Evolutionary conservation across 2,797 vertebrate species (phyloP), one percentile per base, ranked within the genome.

Genomic region (Phaenicophaeus curvirostris): DNA sequence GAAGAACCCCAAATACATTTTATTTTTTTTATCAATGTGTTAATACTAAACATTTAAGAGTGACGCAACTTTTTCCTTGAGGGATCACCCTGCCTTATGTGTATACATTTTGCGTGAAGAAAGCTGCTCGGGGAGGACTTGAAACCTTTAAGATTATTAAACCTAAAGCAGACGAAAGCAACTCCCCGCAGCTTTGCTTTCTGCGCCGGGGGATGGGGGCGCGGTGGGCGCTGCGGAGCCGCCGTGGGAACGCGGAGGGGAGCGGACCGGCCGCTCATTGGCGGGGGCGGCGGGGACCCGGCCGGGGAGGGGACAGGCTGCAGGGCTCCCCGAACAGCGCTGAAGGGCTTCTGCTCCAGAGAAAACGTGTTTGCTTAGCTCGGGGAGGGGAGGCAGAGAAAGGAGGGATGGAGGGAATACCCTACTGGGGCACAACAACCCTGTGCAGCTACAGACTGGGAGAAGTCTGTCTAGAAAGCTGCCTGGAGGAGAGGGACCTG

Each of bases 171-270:
- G 41, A 3, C 24, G 4, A 55, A 14, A 31, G 21, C 6, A 3
- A 17, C 8, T 0, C 5, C 10, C 8, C 0, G 2, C 1, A 0
- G 8, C 5, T 15, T 7, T 4, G 2, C 6, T 0, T 1, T 0
- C 19, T 13, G 48, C 44, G 9, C 15, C 16, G 44, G 44, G 44
- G 17, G 44, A 6, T 19, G 44, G 44, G n/a, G n/a, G n/a, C n/a
- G n/a, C 8, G 44, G 16, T 18, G 44, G 46, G 54, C 13, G 39
- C 37, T 62, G 69, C 13, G 39, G 39, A 39, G 39, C 39, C 9
- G 39, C 9, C 39, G 17, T 39, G 74, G 46, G 30, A 27, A 11
- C 6, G 8, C 9, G 66, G 2, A 18, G 5, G n/a, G 51, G 48
- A 53, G 14, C 8, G 11, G 35, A 11, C 13, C 4, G 5, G 20